A percentile compares a stretch with the other conserved stretches of the same genome.
These are phyloP conservation scores for Ptychodera flava DNA, from an alignment of 35 echinoderm and acorn worm genomes.

Conservation along the genomic window DNA sequence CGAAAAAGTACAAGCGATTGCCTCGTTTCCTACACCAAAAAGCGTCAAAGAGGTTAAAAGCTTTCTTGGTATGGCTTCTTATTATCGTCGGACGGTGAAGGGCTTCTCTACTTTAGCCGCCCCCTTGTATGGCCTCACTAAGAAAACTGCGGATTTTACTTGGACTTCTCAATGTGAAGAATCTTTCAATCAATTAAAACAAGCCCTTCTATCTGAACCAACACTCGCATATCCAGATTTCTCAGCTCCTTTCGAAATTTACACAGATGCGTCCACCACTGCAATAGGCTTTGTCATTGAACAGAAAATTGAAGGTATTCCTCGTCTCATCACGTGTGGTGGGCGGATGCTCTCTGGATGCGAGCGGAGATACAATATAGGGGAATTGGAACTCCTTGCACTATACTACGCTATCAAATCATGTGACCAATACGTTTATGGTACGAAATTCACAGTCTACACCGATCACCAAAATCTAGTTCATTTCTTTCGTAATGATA, in stretches of 20 bases:
- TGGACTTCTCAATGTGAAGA: constrained; percentile 13
- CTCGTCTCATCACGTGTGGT: background rate
- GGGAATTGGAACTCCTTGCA: no score
- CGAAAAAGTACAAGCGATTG: constrained; percentile 5
- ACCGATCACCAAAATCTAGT: no score
- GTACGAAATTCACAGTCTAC: no score
- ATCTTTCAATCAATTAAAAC: constrained; percentile 6
- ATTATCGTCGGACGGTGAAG: constrained; percentile 3
- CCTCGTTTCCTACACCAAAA: background rate
- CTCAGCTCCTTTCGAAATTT: constrained; percentile 11
- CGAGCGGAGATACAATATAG: no score
- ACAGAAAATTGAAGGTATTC: background rate
- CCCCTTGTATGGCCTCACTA: constrained; percentile 11
- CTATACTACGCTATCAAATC: no score
- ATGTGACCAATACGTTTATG: no score
- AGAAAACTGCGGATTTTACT: background rate
- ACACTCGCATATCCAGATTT: constrained; percentile 21
- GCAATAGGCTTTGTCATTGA: background rate
- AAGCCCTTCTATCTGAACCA: background rate
- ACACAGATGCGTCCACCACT: background rate
- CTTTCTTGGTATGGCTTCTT: constrained; percentile 3
- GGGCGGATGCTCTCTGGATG: no score
- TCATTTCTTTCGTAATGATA: no score
- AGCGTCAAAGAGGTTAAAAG: constrained; percentile 11
- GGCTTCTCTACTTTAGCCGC: constrained; percentile 11